Evolutionary conservation across 2,888 invertebrate species (phyloP), one percentile per base, ranked within the genome.

Genomic region (Flexamia atlantica): DNA sequence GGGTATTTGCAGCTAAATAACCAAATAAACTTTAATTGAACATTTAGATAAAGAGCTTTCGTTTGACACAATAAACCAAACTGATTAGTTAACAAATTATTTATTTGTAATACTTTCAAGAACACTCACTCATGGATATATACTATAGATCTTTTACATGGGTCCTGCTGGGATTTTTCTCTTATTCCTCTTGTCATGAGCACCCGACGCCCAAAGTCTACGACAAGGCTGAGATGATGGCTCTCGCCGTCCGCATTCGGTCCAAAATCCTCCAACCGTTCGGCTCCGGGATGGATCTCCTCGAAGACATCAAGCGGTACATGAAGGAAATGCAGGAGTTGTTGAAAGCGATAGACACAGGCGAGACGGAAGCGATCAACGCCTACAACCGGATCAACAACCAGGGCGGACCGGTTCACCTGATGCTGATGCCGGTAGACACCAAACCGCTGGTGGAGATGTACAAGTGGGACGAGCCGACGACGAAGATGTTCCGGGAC

Each of bases 221-320:
- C 50, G 76, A 76, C 17, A 76, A 76, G 28, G 76, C 76, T 5
- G 40, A 76, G 12, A 76, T 76, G 76, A 28, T 46, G 36, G 76
- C 25, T 17, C 76, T 76, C 10, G 76, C 76, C 1, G 76, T 76
- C 17, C 76, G 76, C 25, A 76, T 76, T 25, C 23, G 76, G 25
- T 76, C 76, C 2, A 76, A 46, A 28, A 76, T 76, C 25, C 50
- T 76, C 28, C 76, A 76, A 23, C 76, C 76, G 17, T 76, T 76
- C 40, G 76, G 76, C 4, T 76, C 40, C 25, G 76, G 76, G 17
- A 76, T 42, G 40, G 76, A 76, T 50, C 76, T 76, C 30, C 76
- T 76, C 46, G 50, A 28, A 25, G 50, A 76, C 46, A 76, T 76
- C 5, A 42, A 46, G 28, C 46, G 30, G 14, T 76, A 76, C 50